A percentile compares a stretch with the other conserved stretches of the same genome.
phyloP scores from a whole-genome alignment of 2,888 invertebrate genomes.

The Cephalotes varians region DNA sequence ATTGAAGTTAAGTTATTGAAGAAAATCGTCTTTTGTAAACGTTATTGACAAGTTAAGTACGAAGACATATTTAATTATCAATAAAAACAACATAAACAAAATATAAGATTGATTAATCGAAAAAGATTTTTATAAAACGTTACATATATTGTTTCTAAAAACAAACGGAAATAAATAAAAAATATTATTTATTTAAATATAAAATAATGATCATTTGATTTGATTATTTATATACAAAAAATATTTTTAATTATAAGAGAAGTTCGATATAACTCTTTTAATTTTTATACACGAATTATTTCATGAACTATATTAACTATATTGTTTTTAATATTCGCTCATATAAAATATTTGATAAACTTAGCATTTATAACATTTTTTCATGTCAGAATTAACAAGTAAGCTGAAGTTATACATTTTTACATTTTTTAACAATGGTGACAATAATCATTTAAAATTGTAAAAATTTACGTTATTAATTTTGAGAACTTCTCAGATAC shows the following conservation, averaged over 20 bases:
- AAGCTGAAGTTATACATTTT: background rate
- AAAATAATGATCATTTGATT: background rate
- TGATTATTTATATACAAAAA: background rate
- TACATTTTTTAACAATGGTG: background rate
- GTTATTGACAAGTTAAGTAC: slow-evolving; percentile 13
- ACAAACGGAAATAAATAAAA: background rate
- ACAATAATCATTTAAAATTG: background rate
- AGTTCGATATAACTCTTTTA: background rate
- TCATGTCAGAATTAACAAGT: background rate
- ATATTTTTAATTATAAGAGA: background rate
- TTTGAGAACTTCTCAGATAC: background rate
- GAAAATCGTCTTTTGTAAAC: slow-evolving; percentile 21
- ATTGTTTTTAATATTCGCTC: background rate
- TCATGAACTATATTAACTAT: background rate
- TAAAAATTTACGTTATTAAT: slow-evolving; percentile 26
- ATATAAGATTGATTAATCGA: background rate
- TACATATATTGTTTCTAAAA: background rate
- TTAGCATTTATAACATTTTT: background rate
- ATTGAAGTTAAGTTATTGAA: slow-evolving; percentile 37
- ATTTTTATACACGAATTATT: background rate
- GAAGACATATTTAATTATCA: slow-evolving; percentile 21
- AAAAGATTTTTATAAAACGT: background rate
- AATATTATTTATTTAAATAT: background rate
- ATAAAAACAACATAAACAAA: slow-evolving; percentile 4
- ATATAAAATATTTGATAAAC: background rate